A percentile compares a stretch with the other conserved stretches of the same genome.
Conservation (phyloP, 2,888 invertebrate species). For the Drosophila differens region DNA sequence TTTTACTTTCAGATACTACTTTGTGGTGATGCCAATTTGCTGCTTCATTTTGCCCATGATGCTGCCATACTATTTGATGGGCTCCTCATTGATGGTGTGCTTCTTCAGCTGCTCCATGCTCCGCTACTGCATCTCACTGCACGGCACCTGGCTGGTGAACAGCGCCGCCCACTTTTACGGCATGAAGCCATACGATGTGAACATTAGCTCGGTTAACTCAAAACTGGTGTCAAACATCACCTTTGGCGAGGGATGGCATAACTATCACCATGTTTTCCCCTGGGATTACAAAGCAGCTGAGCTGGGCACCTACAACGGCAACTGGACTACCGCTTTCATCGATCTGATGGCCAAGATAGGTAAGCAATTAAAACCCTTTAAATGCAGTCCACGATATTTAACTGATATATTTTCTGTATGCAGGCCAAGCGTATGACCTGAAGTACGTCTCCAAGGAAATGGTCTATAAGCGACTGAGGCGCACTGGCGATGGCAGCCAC, state of each 20-base stretch:
- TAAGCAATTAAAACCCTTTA: slow-evolving; percentile 64
- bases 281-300: slow-evolving; percentile 93
- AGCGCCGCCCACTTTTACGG: slow-evolving; percentile 97
- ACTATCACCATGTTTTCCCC: slow-evolving; percentile 95
- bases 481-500: slow-evolving; percentile 91
- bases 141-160: slow-evolving; percentile 97
- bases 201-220: slow-evolving; percentile 90
- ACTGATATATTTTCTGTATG: not conserved
- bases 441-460: slow-evolving; percentile 91
- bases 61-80: slow-evolving; percentile 91
- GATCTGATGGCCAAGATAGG: slow-evolving; percentile 90
- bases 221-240: slow-evolving; percentile 88
- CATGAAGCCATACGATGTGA: slow-evolving; percentile 93
- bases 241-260: slow-evolving; percentile 94
- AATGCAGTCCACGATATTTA: too few species aligned
- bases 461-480: slow-evolving; percentile 89
- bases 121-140: slow-evolving; percentile 91
- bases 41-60: slow-evolving; percentile 93
- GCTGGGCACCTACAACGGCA: slow-evolving; percentile 88
- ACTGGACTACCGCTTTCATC: slow-evolving; percentile 88
- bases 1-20: slow-evolving; percentile 86
- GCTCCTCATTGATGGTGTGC: slow-evolving; percentile 89
- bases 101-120: slow-evolving; percentile 92
- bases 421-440: slow-evolving; percentile 94
- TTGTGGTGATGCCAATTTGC: slow-evolving; percentile 90